A percentile compares a stretch with the other conserved stretches of the same genome.
Evolutionary conservation across 1,140 invertebrate species (phyloP).

Genomic region (Drosophila kikkawai): DNA sequence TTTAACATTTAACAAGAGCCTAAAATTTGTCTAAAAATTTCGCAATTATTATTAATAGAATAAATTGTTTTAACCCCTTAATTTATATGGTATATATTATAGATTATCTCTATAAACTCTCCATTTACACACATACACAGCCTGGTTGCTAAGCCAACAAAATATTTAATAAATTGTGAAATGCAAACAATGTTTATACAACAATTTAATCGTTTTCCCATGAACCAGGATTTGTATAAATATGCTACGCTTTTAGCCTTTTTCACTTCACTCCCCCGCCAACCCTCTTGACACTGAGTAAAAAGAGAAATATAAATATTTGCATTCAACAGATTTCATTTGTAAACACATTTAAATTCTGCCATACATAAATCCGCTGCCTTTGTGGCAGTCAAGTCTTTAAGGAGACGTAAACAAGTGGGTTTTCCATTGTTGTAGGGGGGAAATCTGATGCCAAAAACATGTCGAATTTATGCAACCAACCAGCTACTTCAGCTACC

Average conservation of each 20-base stretch:
- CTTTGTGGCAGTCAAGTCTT: constrained; percentile 33
- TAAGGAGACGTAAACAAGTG: constrained; percentile 28
- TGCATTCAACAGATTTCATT: constrained; percentile 53
- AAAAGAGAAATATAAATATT: constrained; percentile 33
- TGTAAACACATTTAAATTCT: constrained; percentile 29
- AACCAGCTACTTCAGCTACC: not conserved
- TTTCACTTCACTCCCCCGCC: not conserved
- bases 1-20: too few species aligned
- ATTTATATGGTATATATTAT: not conserved
- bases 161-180: constrained; percentile 14
- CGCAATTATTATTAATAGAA: not conserved
- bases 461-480: constrained; percentile 38
- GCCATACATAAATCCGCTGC: constrained; percentile 36
- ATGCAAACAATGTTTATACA: constrained; percentile 7
- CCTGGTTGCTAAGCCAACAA: constrained; percentile 14
- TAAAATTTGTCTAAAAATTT: not conserved
- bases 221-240: constrained; percentile 30
- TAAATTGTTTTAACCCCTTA: not conserved
- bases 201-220: constrained; percentile 16
- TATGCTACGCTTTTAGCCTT: not conserved
- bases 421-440: constrained; percentile 17
- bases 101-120: not conserved
- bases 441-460: constrained; percentile 46
- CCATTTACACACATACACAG: not conserved
- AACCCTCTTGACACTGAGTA: too few species aligned